Percentiles rank a stretch among this genome's conserved stretches.
These are phyloP conservation scores for Atta texana DNA, from an alignment of 1,140 invertebrate genomes.

Conservation along the genomic window DNA sequence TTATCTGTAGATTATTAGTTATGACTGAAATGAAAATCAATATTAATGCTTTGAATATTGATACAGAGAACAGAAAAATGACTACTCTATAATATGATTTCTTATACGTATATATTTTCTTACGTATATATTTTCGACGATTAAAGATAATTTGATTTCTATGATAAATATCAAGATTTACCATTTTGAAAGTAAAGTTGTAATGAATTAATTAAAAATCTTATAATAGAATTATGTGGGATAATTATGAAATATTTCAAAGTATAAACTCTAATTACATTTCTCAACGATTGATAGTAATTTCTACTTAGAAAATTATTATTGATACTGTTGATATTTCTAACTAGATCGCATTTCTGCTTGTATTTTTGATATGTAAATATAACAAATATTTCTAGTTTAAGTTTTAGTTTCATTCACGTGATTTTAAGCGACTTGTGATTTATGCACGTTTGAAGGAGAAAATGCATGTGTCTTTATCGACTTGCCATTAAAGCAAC, in stretches of 20 bases:
- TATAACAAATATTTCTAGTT: not conserved
- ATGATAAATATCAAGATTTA: not conserved
- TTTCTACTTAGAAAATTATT: not conserved
- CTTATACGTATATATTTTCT: not conserved
- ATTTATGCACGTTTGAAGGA: conserved; percentile 27
- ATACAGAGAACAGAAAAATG: not conserved
- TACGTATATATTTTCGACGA: not conserved
- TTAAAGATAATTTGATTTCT: not conserved
- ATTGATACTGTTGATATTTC: not conserved
- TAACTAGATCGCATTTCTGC: conserved; percentile 6
- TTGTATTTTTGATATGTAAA: conserved; percentile 30
- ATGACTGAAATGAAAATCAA: not conserved
- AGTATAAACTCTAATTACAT: not conserved
- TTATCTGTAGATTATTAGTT: conserved; percentile 8
- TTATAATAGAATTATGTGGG: not conserved
- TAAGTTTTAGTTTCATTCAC: conserved; percentile 50
- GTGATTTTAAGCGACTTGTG: conserved; percentile 47
- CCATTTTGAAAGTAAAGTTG: not conserved
- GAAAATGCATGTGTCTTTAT: conserved; percentile 68
- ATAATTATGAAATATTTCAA: not conserved
- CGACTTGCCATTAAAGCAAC: conserved; percentile 72
- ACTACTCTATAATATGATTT: not conserved
- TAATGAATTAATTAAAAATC: not conserved
- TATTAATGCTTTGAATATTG: not conserved
- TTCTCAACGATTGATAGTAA: not conserved